Evolutionary conservation across 2,888 invertebrate species (phyloP).

Genomic region (Pecten maximus): DNA sequence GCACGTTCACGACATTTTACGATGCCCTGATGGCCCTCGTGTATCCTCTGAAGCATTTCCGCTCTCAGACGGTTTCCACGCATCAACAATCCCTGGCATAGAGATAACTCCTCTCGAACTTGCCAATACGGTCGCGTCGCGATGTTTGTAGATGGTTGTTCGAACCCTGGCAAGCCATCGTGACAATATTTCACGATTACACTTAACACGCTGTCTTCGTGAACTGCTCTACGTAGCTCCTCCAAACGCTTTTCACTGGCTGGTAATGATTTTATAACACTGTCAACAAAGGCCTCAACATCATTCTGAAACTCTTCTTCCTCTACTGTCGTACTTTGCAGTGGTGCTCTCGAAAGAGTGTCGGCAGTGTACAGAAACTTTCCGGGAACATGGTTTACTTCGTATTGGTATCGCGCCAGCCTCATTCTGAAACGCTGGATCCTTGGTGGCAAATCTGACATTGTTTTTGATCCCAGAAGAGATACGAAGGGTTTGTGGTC

Average conservation of each 20-base stretch:
- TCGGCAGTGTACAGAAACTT: slow-evolving; percentile 74
- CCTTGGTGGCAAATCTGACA: slow-evolving; percentile 78
- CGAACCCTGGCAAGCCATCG: slow-evolving; percentile 42
- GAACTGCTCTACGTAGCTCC: slow-evolving; percentile 40
- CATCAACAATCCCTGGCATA: slow-evolving; percentile 49
- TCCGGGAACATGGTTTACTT: slow-evolving; percentile 72
- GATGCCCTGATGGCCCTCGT: slow-evolving; percentile 60
- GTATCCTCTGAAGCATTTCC: slow-evolving; percentile 56
- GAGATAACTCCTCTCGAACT: slow-evolving; percentile 51
- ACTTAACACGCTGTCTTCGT: slow-evolving; percentile 37
- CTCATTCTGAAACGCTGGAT: slow-evolving; percentile 77
- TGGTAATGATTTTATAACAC: slow-evolving; percentile 47
- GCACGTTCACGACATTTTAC: slow-evolving; percentile 63
- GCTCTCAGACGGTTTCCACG: slow-evolving; percentile 48
- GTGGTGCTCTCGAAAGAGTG: slow-evolving; percentile 65
- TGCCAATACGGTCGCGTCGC: slow-evolving; percentile 49
- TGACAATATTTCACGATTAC: slow-evolving; percentile 27
- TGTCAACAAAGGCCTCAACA: slow-evolving; percentile 45
- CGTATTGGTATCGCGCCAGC: slow-evolving; percentile 71
- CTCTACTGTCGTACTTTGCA: background rate
- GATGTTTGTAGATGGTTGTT: background rate
- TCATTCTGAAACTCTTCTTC: slow-evolving; percentile 49
- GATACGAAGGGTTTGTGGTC: slow-evolving; percentile 81
- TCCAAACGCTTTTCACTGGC: slow-evolving; percentile 48
- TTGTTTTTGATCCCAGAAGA: slow-evolving; percentile 75